Evolutionary conservation across 2,113 vertebrate species (phyloP).

Genomic region (Eptatretus burgeri): DNA sequence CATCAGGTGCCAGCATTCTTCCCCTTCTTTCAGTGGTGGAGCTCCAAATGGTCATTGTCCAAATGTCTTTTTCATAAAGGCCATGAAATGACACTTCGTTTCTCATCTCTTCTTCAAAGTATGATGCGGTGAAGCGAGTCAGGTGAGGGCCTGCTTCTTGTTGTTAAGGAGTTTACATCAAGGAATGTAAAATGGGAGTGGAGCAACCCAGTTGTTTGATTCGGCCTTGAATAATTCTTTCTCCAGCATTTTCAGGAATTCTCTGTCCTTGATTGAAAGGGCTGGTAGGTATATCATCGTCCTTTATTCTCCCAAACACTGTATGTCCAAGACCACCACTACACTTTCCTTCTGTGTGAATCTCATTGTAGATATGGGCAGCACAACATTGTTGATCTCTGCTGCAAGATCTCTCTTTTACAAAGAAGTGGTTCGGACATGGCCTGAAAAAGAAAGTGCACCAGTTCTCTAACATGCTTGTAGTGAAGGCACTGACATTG

Average conservation of each 20-base stretch:
- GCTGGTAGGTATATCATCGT: background rate
- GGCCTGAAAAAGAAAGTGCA: background rate
- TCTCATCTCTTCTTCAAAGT: background rate
- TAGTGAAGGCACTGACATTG: background rate
- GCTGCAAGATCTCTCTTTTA: too few species aligned
- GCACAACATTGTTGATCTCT: background rate
- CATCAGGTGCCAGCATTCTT: background rate
- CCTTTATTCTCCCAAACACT: background rate
- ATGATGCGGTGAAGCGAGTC: background rate
- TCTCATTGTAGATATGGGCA: too few species aligned
- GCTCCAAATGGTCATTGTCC: too few species aligned
- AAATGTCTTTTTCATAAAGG: background rate
- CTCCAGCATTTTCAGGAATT: background rate
- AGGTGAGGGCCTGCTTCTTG: too few species aligned
- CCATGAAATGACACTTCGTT: background rate
- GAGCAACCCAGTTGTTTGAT: background rate
- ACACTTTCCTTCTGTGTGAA: too few species aligned
- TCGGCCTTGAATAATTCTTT: background rate
- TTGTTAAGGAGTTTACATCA: too few species aligned
- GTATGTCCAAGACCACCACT: background rate
- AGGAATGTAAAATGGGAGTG: too few species aligned
- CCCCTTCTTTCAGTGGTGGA: background rate
- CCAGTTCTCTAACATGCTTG: background rate
- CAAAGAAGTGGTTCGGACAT: background rate
- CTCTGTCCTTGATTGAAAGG: background rate